A percentile compares a stretch with the other conserved stretches of the same genome.
phyloP scores from a whole-genome alignment of 2,888 invertebrate species.

The Acronicta psi region DNA sequence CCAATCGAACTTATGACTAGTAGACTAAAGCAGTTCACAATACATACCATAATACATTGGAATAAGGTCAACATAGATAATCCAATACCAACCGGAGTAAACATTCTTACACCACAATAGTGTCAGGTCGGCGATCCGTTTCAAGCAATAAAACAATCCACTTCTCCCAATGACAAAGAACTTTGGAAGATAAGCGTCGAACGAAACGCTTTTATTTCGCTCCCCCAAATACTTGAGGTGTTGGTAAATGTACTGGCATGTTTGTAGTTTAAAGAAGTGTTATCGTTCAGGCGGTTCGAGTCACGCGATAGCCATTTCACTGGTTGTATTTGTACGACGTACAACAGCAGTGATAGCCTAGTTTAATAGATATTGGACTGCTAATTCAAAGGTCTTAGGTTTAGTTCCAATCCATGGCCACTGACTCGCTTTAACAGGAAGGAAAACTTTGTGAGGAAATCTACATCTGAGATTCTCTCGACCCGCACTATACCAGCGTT shows the following conservation, averaged over 20 bases:
- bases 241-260: constrained; percentile 48
- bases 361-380: too few species aligned
- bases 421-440: too few species aligned
- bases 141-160: constrained; percentile 49
- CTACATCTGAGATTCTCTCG: too few species aligned
- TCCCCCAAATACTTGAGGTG: constrained; percentile 49
- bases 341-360: too few species aligned
- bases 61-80: constrained; percentile 24
- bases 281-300: constrained; percentile 47
- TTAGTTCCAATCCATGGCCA: too few species aligned
- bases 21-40: too few species aligned
- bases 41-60: too few species aligned
- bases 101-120: constrained; percentile 45
- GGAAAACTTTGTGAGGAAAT: too few species aligned
- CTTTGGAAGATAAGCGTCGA: constrained; percentile 47
- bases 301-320: constrained; percentile 52
- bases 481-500: too few species aligned
- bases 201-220: constrained; percentile 49
- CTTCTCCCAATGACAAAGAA: constrained; percentile 49
- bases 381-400: too few species aligned
- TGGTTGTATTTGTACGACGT: constrained; percentile 28
- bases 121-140: constrained; percentile 48
- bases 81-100: constrained; percentile 22
- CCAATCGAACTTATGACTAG: too few species aligned
- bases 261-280: constrained; percentile 54